phyloP scores from a whole-genome alignment of 2,113 vertebrate species.

The Rhineura floridana region DNA sequence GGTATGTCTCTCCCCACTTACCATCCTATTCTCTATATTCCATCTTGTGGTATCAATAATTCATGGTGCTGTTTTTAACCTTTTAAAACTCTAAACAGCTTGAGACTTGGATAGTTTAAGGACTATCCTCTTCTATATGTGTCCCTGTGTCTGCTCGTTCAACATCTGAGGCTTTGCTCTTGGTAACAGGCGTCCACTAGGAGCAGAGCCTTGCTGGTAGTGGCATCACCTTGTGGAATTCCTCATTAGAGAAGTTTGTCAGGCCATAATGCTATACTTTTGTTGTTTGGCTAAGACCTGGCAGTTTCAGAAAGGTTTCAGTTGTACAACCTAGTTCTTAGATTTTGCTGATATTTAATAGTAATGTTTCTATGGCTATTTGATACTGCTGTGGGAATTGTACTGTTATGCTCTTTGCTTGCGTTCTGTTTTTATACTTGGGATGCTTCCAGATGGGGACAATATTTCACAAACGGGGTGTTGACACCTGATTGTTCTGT shows the following conservation, averaged over 20 bases:
- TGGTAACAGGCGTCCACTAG: neutral
- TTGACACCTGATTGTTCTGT: no score
- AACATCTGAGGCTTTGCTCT: neutral
- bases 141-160: neutral
- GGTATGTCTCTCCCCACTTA: constrained; percentile 74
- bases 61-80: neutral
- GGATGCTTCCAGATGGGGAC: no score
- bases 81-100: neutral
- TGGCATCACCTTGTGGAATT: no score
- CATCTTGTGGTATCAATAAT: neutral
- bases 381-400: no score
- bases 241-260: no score
- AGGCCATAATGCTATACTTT: neutral
- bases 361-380: neutral
- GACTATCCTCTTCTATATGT: neutral
- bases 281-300: neutral
- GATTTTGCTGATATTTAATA: neutral
- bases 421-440: no score
- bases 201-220: neutral
- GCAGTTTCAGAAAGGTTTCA: neutral
- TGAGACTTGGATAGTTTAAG: neutral
- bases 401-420: no score
- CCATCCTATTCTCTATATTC: neutral
- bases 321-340: neutral
- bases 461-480: no score